Evolutionary conservation across 2,888 invertebrate species (phyloP), one percentile per base, ranked within the genome.

Genomic region (Eilema depressum): DNA sequence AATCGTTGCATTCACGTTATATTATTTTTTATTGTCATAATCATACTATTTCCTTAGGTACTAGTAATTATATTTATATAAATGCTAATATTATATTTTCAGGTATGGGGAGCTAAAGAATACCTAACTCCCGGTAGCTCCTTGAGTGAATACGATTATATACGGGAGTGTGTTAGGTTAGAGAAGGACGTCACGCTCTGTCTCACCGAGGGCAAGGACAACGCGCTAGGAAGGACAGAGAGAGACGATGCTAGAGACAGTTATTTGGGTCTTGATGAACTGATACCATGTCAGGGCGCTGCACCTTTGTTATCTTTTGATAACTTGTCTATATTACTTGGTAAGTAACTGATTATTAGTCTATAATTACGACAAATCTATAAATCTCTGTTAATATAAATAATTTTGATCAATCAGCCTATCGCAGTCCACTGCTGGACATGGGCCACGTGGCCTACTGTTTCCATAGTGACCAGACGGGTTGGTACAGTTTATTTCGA

Each of bases 81-180:
- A 57, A 57, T 0, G 7, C 12, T 10, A 23, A 25, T 47, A 20
- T 41, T 20, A 28, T n/a, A 47, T 17, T 77, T 69, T 26, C 57
- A 98, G 96, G 98, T 98, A 67, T 97, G 97, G 96, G 99, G 99
- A 25, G 96, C 98, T 71, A 97, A 98, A 68, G 99, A 99, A 92
- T 99, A 99, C 94, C 92, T 99, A 53, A 97, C 97, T 0, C 97
- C 98, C 20, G 97, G 98, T 68, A 98, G 98, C 53, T 96, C 96
- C 17, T 96, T 99, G 47, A 97, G 97, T 75, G 98, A 99, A 89
- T 98, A 99, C 90, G 98, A 98, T 89, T 99, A 99, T 89, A 97
- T 99, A 69, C 98, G 99, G 85, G 97, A 97, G 84, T 99, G 99
- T 89, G 97, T 99, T 71, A 99, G 99, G 86, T 92, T 99, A 85